phyloP scores from a whole-genome alignment of 2,797 vertebrate genomes.

The Florisuga fusca region DNA sequence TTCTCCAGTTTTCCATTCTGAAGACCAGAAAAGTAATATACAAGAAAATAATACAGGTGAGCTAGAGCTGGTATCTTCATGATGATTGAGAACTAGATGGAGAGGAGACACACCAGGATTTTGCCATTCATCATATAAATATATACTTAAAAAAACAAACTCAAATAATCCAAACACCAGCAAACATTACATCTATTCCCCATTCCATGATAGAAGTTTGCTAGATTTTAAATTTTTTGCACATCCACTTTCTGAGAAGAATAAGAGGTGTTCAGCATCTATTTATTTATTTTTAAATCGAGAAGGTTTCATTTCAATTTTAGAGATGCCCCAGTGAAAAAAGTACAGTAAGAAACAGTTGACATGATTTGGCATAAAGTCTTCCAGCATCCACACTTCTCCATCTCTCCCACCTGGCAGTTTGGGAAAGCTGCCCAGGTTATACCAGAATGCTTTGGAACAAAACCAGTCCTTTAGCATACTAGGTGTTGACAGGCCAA shows the following conservation, averaged over 20 bases:
- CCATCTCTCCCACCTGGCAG: conserved; percentile 58
- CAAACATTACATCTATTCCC: background rate
- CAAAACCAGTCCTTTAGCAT: conserved; percentile 43
- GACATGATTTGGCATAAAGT: conserved; percentile 23
- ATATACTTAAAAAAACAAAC: background rate
- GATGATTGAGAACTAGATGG: background rate
- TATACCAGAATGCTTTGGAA: conserved; percentile 70
- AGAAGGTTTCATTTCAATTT: conserved; percentile 30
- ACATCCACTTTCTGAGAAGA: background rate
- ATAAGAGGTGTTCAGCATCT: background rate
- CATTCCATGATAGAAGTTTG: background rate
- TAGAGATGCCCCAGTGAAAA: background rate
- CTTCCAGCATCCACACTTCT: conserved; percentile 44
- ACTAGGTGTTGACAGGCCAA: conserved; percentile 73
- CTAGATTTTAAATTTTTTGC: background rate
- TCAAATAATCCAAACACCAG: background rate
- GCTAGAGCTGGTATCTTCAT: background rate
- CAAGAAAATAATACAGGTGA: background rate
- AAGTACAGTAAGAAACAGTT: conserved; percentile 30
- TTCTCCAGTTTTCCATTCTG: background rate
- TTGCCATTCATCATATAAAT: background rate
- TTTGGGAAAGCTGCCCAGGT: conserved; percentile 68
- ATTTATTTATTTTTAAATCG: conserved; percentile 43
- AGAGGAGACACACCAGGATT: background rate
- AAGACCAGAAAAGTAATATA: background rate